Evolutionary conservation across 2,888 invertebrate species (phyloP), one percentile per base, ranked within the genome.

Genomic region (Carabus problematicus): DNA sequence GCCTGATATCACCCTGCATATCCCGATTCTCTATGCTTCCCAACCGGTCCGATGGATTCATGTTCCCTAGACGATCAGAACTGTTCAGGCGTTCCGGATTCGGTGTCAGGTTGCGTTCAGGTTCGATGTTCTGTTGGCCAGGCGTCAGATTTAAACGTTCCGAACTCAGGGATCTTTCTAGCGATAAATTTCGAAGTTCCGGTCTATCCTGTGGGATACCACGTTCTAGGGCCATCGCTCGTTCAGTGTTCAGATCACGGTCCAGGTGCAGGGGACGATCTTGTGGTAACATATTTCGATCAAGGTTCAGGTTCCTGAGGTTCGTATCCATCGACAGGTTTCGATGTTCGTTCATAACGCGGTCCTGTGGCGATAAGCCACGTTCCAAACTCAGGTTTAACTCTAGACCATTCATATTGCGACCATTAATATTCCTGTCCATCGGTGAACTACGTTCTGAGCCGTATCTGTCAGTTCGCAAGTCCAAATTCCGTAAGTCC

Each of bases 311-410:
- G 29, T 47, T 47, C n/a, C 61, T 12, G 1, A 61, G 29, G 16
- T 68, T 60, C 12, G 49, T 61, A 29, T 68, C 69, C 39, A 69
- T 29, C 18, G 47, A 58, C 18, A 66, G 18, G n/a, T 59, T 47
- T 56, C 64, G 43, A 29, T 55, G 70, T 9, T 62, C 69, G 29
- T 67, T 43, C 16, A 59, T 19, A n/a, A 47, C 19, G 8, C 47
- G 56, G 69, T 78, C 78, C 9, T 64, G 69, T 14, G 69, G 61
- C 1, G 42, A 43, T 8, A 67, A 40, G 0, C 67, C 67, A 42
- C 67, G 41, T 43, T 67, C 67, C 49, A 81, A 72, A 70, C 80
- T 80, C 42, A 81, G 72, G 71, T 81, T 80, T 19, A 81, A 73
- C 71, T 81, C 80, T 54, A 81, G 70, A 3, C 76, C 77, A 73